Evolutionary conservation across 2,113 vertebrate species (phyloP), one percentile per base, ranked within the genome.

Genomic region (Ailuropoda melanoleuca): DNA sequence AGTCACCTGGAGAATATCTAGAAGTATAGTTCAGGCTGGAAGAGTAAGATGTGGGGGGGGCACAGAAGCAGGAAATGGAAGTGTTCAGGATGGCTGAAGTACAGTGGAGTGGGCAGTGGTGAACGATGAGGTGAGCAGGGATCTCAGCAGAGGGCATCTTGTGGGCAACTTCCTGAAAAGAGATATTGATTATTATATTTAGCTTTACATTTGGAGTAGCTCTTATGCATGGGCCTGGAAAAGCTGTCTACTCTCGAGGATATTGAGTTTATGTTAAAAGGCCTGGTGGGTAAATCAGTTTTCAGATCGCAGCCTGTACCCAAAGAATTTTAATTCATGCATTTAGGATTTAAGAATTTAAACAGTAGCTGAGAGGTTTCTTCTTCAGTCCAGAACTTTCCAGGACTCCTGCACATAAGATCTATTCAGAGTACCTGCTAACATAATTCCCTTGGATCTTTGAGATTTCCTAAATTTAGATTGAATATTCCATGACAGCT

Each of bases 261-360:
- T 96, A 77, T n/a, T 86, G 58, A 34, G 43, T 58, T 97, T 70
- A 66, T 37, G 12, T 34, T 94, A n/a, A 55, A 83, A 96, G 37
- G 2, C 24, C 43, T n/a, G 29, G 56, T 37, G 60, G 66, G 29
- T 50, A 93, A n/a, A 85, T 78, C 11, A 15, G 60, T 56, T 83
- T 43, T 96, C 92, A 93, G 62, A 72, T 78, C 72, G 95, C 19
- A 95, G 64, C 9, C 31, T 34, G 8, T 39, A 95, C 62, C 31
- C 24, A 17, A 88, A 93, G 31, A 88, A 88, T 82, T 97, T 82
- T 93, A 96, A 93, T 81, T 62, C 58, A 88, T 23, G 4, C 23
- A 78, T 82, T 37, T 75, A 46, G 72, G 72, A 43, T 21, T 74
- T 75, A 74, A 74, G 70, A 92, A 92, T 90, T 88, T n/a, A 94